Evolutionary conservation across 1,140 invertebrate species (phyloP).

Genomic region (Caligus rogercresseyi): DNA sequence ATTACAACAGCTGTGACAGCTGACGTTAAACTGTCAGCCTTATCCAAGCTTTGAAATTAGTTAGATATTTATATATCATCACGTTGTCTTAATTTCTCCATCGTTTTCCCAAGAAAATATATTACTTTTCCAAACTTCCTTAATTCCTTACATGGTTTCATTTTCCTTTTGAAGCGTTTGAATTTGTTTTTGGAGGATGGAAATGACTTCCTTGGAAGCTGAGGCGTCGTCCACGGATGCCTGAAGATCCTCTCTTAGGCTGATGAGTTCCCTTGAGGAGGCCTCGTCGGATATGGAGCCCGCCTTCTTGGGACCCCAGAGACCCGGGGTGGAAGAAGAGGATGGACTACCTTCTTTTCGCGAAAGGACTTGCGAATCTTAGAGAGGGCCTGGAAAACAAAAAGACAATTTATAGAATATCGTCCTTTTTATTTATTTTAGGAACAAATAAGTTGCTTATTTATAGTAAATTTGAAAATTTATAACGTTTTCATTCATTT

Average conservation of each 20-base stretch:
- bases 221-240: slow-evolving; percentile 4
- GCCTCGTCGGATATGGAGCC: too few relatives aligned
- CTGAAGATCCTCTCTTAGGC: slow-evolving; percentile 8
- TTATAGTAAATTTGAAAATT: not conserved
- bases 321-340: not conserved
- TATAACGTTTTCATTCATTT: not conserved
- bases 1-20: too few relatives aligned
- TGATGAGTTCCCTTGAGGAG: not conserved
- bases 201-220: slow-evolving; percentile 14
- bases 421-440: not conserved
- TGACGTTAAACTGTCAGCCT: too few relatives aligned
- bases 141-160: slow-evolving; percentile 15
- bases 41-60: too few relatives aligned
- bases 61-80: too few relatives aligned
- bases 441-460: not conserved
- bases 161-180: slow-evolving; percentile 12
- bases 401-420: not conserved
- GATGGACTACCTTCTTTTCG: slow-evolving; percentile 6
- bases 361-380: slow-evolving; percentile 13
- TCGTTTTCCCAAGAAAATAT: too few relatives aligned
- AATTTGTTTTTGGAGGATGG: slow-evolving; percentile 10
- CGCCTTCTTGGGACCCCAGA: not conserved
- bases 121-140: too few relatives aligned
- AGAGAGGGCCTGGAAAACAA: not conserved
- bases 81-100: too few relatives aligned